Conservation (phyloP, 2,797 vertebrate species). For the Arctocebus calabarensis region DNA sequence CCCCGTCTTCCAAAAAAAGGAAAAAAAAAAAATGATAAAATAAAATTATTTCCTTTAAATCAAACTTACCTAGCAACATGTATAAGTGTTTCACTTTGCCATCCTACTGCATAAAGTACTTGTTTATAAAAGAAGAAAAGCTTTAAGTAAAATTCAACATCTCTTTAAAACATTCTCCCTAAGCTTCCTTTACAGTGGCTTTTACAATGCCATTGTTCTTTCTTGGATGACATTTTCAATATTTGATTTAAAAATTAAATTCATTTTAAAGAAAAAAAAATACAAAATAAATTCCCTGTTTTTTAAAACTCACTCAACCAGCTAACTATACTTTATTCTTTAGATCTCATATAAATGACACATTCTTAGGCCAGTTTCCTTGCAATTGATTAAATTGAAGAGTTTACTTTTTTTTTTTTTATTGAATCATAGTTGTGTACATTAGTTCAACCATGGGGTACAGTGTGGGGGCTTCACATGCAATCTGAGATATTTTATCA, state of each 20-base stretch:
- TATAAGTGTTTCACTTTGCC: neutral
- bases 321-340: neutral
- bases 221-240: neutral
- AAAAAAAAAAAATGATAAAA: no score
- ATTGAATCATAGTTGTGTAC: no score
- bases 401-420: no score
- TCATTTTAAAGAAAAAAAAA: neutral
- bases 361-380: neutral
- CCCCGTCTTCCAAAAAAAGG: no score
- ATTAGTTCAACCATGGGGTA: no score
- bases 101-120: conserved; percentile 12
- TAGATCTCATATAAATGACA: neutral
- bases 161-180: neutral
- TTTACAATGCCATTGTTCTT: neutral
- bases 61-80: neutral
- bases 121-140: no score
- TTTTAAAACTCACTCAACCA: neutral
- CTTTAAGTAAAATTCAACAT: conserved; percentile 26
- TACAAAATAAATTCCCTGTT: neutral
- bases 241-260: conserved; percentile 38
- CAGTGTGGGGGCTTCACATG: no score
- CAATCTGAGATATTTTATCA: no score
- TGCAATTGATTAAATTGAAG: neutral
- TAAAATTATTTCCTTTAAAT: conserved; percentile 62
- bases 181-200: neutral